Conservation (phyloP, 2,888 invertebrate species). For the Kuschelorhynchus macadamiae region DNA sequence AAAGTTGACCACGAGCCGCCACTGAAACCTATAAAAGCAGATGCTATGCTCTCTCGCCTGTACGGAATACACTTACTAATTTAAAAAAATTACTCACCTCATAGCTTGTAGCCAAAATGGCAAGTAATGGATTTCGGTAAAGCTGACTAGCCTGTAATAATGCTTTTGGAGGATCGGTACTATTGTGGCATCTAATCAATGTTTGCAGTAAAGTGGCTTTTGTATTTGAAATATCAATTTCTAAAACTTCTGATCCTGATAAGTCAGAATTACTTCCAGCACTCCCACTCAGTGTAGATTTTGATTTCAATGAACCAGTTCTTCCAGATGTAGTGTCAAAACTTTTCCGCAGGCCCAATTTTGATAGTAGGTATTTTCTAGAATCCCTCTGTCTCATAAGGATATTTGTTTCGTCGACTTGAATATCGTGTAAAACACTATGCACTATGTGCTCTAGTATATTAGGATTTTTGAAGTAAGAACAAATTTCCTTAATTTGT, state of each 20-base stretch:
- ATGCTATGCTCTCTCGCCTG: too few species aligned
- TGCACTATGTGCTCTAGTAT: conserved; percentile 76
- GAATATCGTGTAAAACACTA: conserved; percentile 63
- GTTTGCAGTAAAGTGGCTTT: conserved; percentile 72
- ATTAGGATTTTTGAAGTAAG: conserved; percentile 72
- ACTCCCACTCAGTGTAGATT: conserved; percentile 54
- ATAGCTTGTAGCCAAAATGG: conserved; percentile 79
- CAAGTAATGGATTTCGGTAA: conserved; percentile 75
- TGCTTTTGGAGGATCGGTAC: conserved; percentile 79
- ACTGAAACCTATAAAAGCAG: too few species aligned
- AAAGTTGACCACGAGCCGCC: too few species aligned
- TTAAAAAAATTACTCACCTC: conserved; percentile 71
- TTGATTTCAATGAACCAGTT: conserved; percentile 49
- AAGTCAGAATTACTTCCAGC: conserved; percentile 64
- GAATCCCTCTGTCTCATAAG: conserved; percentile 65
- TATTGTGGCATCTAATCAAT: conserved; percentile 77
- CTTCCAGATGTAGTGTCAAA: conserved; percentile 46
- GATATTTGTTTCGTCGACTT: conserved; percentile 59
- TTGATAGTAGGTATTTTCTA: conserved; percentile 65
- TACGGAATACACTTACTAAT: too few species aligned
- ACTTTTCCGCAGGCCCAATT: conserved; percentile 62
- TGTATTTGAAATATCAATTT: conserved; percentile 66
- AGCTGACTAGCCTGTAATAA: conserved; percentile 73
- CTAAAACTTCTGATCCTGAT: conserved; percentile 69
- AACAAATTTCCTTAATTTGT: conserved; percentile 73